phyloP scores from a whole-genome alignment of 2,797 vertebrate genomes.

The Limosa lapponica region DNA sequence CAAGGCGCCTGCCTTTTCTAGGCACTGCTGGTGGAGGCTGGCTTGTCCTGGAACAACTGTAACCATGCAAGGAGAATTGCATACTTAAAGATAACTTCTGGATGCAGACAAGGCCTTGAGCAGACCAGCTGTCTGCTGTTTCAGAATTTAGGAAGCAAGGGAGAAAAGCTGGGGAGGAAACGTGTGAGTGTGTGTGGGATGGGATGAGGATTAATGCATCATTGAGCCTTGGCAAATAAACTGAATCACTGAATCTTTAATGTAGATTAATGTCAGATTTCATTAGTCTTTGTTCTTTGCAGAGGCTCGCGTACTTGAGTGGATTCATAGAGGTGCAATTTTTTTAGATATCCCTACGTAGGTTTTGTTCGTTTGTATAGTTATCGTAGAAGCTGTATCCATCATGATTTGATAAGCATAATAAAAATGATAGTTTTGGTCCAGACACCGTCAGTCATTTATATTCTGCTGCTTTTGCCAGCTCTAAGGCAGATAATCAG shows the following conservation, averaged over 20 bases:
- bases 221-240: conserved; percentile 64
- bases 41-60: neutral
- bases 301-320: neutral
- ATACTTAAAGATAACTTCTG: neutral
- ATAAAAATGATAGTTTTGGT: neutral
- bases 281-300: conserved; percentile 69
- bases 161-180: conserved; percentile 44
- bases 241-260: conserved; percentile 65
- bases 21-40: neutral
- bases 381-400: neutral
- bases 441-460: neutral
- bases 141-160: conserved; percentile 47
- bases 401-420: neutral
- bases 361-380: neutral
- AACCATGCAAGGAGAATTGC: neutral
- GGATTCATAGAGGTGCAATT: neutral
- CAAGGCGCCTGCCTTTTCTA: neutral
- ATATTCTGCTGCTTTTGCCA: neutral
- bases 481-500: neutral
- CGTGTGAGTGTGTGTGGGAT: conserved; percentile 35
- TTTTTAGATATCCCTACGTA: neutral
- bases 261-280: conserved; percentile 68
- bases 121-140: conserved; percentile 2
- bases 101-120: neutral
- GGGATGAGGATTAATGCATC: conserved; percentile 63